These are phyloP conservation scores for Habrosyne pyritoides DNA, from an alignment of 2,888 invertebrate genomes.

Conservation along the genomic window DNA sequence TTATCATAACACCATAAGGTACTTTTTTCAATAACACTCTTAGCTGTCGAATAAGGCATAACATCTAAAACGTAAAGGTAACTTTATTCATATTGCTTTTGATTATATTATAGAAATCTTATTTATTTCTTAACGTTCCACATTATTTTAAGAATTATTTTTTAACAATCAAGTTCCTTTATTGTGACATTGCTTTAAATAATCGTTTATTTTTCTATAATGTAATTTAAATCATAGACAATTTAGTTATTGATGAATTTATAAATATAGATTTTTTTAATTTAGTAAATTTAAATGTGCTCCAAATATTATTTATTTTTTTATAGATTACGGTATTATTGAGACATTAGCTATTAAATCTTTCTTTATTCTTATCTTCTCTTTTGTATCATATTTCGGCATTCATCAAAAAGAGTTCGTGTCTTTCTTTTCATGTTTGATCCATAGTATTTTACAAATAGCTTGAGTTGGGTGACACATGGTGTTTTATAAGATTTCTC, in stretches of 20 bases:
- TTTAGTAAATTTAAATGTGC: neutral
- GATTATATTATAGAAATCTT: neutral
- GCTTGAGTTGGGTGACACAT: too few species aligned
- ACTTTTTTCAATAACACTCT: too few species aligned
- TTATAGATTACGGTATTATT: neutral
- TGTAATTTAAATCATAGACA: neutral
- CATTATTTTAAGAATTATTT: slow-evolving; percentile 15
- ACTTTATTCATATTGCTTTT: neutral
- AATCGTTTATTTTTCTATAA: slow-evolving; percentile 18
- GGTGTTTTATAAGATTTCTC: too few species aligned
- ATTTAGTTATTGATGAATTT: neutral
- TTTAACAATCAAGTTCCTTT: slow-evolving; percentile 10
- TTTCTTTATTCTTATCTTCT: neutral
- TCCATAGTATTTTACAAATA: too few species aligned
- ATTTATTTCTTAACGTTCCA: slow-evolving; percentile 14
- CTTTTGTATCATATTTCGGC: neutral
- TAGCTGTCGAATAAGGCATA: too few species aligned
- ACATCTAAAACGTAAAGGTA: too few species aligned
- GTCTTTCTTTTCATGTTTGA: too few species aligned
- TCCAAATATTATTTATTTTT: neutral
- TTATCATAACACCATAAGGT: too few species aligned
- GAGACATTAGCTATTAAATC: neutral
- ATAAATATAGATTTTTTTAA: neutral
- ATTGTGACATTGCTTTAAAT: slow-evolving; percentile 16
- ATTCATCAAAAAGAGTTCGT: too few species aligned